These are phyloP conservation scores for Distichodus sexfasciatus DNA, from an alignment of 2,797 vertebrate species.

Conservation along the genomic window DNA sequence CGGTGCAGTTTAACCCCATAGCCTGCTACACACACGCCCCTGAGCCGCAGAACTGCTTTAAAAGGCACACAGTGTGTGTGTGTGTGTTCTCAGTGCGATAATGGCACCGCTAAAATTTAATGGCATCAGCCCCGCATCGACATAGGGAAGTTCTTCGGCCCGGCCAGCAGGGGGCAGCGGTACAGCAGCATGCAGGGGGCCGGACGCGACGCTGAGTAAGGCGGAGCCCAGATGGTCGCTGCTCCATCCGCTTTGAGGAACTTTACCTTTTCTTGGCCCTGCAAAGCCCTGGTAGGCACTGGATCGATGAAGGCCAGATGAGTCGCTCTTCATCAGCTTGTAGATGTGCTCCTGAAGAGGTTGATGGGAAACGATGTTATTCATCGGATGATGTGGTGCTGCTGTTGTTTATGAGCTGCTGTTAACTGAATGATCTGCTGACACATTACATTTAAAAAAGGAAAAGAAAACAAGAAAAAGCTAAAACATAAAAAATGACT, in stretches of 20 bases:
- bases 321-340: slow-evolving; percentile 89
- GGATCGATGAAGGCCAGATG: slow-evolving; percentile 87
- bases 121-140: neutral
- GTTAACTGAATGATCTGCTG: too few species aligned
- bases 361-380: neutral
- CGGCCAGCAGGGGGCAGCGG: neutral
- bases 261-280: slow-evolving; percentile 88
- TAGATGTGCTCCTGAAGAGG: slow-evolving; percentile 85
- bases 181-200: neutral
- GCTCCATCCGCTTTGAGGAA: slow-evolving; percentile 31
- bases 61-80: neutral
- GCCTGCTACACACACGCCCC: neutral
- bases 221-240: slow-evolving; percentile 19
- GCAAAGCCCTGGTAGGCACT: slow-evolving; percentile 87
- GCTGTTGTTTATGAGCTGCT: too few species aligned
- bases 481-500: too few species aligned
- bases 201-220: neutral
- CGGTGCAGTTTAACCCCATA: neutral
- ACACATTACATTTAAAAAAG: too few species aligned
- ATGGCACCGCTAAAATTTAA: neutral
- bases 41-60: neutral
- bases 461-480: too few species aligned
- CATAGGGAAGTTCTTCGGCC: too few species aligned
- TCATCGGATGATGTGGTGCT: too few species aligned
- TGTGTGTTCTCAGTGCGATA: neutral